Evolutionary conservation across 2,888 invertebrate genomes (phyloP).

Genomic region (Apotomis betuletana): DNA sequence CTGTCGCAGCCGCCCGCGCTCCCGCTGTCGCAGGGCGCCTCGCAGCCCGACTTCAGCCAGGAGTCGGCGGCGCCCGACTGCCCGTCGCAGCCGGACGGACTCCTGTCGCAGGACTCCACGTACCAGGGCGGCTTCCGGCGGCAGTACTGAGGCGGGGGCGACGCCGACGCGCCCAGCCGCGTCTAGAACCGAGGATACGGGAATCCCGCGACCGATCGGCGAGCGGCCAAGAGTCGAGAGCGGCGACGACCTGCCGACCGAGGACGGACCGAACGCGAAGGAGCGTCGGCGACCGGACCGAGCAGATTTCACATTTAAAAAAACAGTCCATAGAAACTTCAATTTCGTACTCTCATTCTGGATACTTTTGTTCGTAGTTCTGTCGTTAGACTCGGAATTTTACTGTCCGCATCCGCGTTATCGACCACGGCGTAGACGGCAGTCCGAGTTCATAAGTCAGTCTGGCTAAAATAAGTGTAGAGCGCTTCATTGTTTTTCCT

Average conservation of each 20-base stretch:
- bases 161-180: conserved; percentile 49
- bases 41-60: conserved; percentile 89
- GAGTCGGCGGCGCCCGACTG: conserved; percentile 93
- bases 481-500: conserved; percentile 68
- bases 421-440: conserved; percentile 29
- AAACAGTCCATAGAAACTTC: neutral
- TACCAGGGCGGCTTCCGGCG: conserved; percentile 90
- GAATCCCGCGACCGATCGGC: neutral
- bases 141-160: conserved; percentile 85
- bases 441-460: conserved; percentile 37
- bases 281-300: neutral
- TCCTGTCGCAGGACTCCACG: conserved; percentile 96
- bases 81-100: conserved; percentile 96
- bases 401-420: conserved; percentile 27
- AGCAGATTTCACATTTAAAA: neutral
- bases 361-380: neutral
- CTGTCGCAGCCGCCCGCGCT: conserved; percentile 88
- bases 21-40: conserved; percentile 89
- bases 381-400: neutral
- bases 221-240: neutral
- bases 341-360: neutral
- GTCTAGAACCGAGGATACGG: neutral
- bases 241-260: too few relatives aligned
- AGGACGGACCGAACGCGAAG: too few relatives aligned
- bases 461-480: conserved; percentile 36